Base-by-base conservation (phyloP, 2,113 vertebrate genomes). In the Lates calcarifer region DNA sequence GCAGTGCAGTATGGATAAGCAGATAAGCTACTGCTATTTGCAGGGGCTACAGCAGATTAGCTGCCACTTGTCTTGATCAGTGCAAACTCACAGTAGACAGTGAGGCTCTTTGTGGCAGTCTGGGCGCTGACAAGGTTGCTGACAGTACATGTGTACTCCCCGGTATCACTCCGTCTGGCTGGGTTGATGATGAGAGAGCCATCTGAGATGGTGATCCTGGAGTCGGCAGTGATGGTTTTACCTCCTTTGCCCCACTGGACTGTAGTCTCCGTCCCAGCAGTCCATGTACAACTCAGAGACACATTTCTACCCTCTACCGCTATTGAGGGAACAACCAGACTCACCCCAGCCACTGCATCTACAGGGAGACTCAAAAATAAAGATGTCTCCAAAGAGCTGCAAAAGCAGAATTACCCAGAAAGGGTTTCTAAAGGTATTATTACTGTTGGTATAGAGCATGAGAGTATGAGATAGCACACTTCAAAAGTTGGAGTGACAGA, bases 51-150 rank as follows among this genome's bases (percentile, higher is more conserved):
- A 83, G 79, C 79, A 86, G 79, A 88, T 89, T 78, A 89, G 63
- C 55, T 17, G 68, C 61, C 29, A 35, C 74, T 82, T 81, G 61
- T 81, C 82, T 81, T 24, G 83, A 82, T 88, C 58, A 37, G n/a
- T 55, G 74, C 18, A 58, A 26, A 95, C 95, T 95, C 88, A 96
- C 95, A 95, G 92, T 90, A 94, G 39, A 96, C 88, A 6, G 91
- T 95, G 84, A 95, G 88, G 71, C 28, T 90, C 62, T 26, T 20
- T 1, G 72, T 90, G 69, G 82, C 79, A 0, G 89, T 90, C 20
- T 81, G 77, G 14, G 82, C 86, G 56, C 95, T 96, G 90, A 95
- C 84, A 0, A 55, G 88, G 86, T 96, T 96, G 76, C 87, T 91
- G 87, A 91, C 94, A 1, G 92, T 95, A 53, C 95, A 96, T 7